A percentile compares a stretch with the other conserved stretches of the same genome.
phyloP scores from a whole-genome alignment of 2,888 invertebrate genomes.

The Hypena proboscidalis region DNA sequence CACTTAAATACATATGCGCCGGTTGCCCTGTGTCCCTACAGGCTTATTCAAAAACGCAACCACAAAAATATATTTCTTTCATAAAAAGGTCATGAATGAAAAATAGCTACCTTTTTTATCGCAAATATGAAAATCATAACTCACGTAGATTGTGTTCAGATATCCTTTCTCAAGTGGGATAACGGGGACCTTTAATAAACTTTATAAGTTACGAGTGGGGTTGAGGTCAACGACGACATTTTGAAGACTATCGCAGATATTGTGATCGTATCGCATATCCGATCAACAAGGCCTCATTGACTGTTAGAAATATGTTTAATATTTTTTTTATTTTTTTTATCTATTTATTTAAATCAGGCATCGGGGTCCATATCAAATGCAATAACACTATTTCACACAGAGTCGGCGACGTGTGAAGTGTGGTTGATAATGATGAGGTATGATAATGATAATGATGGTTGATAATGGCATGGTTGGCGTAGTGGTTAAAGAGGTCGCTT shows the following conservation, averaged over 20 bases:
- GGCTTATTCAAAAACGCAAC: too few species aligned
- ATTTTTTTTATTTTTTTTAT: too few species aligned
- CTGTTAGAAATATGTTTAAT: conserved; percentile 1
- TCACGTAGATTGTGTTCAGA: conserved; percentile 10
- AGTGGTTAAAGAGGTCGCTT: too few species aligned
- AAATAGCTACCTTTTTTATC: conserved; percentile 7
- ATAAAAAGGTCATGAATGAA: not conserved
- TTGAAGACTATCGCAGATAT: conserved; percentile 10
- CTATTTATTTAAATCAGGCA: too few species aligned
- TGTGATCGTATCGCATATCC: conserved; percentile 19
- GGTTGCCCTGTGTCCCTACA: too few species aligned
- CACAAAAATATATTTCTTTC: not conserved
- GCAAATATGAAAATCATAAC: conserved; percentile 14
- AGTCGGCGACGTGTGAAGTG: too few species aligned
- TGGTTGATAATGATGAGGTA: too few species aligned
- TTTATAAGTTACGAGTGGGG: conserved; percentile 22
- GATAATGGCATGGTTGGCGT: too few species aligned
- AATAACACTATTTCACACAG: too few species aligned
- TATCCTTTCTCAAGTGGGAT: conserved; percentile 27
- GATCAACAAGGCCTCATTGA: conserved; percentile 9
- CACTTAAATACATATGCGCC: too few species aligned
- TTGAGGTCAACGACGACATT: conserved; percentile 23
- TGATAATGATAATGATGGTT: too few species aligned
- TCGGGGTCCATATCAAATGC: too few species aligned
- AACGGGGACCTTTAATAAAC: conserved; percentile 27